phyloP scores from a whole-genome alignment of 2,113 vertebrate genomes.

The Mustela nigripes region DNA sequence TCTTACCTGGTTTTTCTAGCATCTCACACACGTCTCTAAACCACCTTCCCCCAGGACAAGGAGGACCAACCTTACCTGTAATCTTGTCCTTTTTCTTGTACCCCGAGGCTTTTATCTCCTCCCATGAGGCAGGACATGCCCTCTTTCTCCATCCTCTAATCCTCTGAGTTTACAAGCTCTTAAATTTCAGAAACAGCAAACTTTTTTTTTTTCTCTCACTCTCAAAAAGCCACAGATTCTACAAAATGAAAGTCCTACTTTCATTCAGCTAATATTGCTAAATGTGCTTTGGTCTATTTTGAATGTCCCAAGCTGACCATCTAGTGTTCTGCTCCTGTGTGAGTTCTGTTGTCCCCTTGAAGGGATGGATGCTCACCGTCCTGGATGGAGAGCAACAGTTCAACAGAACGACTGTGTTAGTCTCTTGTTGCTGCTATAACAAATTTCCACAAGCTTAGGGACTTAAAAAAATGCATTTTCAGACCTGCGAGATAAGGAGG shows the following conservation, averaged over 20 bases:
- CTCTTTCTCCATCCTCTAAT: background rate
- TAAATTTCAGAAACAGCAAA: background rate
- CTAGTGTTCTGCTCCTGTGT: background rate
- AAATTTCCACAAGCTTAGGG: background rate
- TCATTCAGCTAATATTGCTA: background rate
- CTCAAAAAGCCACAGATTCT: conserved; percentile 27
- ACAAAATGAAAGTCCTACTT: background rate
- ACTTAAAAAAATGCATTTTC: background rate
- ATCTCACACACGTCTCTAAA: background rate
- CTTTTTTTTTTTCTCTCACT: background rate
- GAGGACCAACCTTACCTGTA: background rate
- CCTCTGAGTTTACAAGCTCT: background rate
- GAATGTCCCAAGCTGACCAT: background rate
- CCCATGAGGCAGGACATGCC: background rate
- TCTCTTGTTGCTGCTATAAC: background rate
- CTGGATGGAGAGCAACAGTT: background rate
- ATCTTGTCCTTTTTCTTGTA: rapidly evolving
- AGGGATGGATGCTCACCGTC: background rate
- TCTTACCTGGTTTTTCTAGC: background rate
- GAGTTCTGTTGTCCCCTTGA: background rate
- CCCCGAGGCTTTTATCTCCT: background rate
- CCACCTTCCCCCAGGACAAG: background rate
- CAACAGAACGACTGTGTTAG: background rate
- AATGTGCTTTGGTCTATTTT: background rate
- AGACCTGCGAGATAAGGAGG: background rate